Conservation (phyloP, 2,797 vertebrate genomes). For the Novumbra hubbsi region DNA sequence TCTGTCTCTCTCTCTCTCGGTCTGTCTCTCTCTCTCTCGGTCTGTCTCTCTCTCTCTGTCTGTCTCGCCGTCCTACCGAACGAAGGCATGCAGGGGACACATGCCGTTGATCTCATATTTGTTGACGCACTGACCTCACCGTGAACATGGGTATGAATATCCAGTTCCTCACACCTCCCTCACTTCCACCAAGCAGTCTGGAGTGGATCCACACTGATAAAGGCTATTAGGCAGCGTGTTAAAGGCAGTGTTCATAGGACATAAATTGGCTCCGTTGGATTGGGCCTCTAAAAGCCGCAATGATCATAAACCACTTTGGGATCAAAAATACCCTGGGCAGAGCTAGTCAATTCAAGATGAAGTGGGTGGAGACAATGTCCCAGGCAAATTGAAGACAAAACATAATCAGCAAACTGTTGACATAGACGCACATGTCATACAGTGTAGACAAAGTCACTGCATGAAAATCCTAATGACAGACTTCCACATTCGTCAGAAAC, state of each 20-base stretch:
- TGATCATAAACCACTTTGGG: too few species aligned
- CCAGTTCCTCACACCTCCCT: too few species aligned
- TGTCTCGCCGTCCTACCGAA: neutral
- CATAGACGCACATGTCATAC: too few species aligned
- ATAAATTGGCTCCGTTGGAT: too few species aligned
- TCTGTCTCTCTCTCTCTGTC: slow-evolving; percentile 31
- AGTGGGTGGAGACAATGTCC: neutral
- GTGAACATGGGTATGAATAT: too few species aligned
- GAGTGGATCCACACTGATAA: too few species aligned
- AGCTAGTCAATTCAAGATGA: neutral
- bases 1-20: slow-evolving; percentile 35
- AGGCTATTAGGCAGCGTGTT: too few species aligned
- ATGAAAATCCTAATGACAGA: neutral
- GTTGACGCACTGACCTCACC: too few species aligned
- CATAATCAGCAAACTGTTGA: neutral
- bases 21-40: slow-evolving; percentile 35
- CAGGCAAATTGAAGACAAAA: neutral
- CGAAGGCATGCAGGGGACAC: neutral
- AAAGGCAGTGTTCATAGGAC: too few species aligned
- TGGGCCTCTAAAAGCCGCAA: too few species aligned
- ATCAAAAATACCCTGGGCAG: too few species aligned
- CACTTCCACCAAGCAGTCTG: too few species aligned
- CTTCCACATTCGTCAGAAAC: neutral
- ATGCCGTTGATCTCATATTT: neutral
- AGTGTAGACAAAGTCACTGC: neutral